Evolutionary conservation across 1,140 invertebrate species (phyloP).

Genomic region (Drosophila lacertosa): DNA sequence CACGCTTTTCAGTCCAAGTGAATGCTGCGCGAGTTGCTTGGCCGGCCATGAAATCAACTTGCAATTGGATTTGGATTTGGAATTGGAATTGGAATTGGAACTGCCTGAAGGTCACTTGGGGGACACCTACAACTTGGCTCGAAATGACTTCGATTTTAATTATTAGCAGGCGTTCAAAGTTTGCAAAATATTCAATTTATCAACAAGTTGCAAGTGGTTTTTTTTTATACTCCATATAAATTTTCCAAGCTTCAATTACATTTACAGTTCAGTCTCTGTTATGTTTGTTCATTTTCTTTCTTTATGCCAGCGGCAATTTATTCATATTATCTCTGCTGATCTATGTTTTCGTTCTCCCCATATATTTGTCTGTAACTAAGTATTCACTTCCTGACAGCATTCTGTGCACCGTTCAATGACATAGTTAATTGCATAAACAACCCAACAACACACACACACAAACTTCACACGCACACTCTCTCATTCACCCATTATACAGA

Average conservation of each 20-base stretch:
- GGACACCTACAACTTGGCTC: background rate
- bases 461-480: slow-evolving; percentile 16
- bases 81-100: slow-evolving; percentile 58
- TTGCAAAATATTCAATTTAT: too few relatives aligned
- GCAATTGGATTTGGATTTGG: slow-evolving; percentile 64
- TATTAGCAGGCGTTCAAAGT: too few relatives aligned
- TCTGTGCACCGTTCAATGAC: slow-evolving; percentile 74
- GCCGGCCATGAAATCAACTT: slow-evolving; percentile 73
- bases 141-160: background rate
- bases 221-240: too few relatives aligned
- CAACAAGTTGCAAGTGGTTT: too few relatives aligned
- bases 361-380: slow-evolving; percentile 25
- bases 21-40: slow-evolving; percentile 57
- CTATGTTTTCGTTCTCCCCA: background rate
- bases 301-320: background rate
- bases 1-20: slow-evolving; percentile 60
- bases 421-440: slow-evolving; percentile 70
- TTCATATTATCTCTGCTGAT: slow-evolving; percentile 1
- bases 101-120: slow-evolving; percentile 64
- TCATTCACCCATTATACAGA: background rate
- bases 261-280: background rate
- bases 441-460: slow-evolving; percentile 37
- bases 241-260: slow-evolving; percentile 5
- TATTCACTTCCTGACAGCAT: slow-evolving; percentile 60
- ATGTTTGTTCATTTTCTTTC: background rate